Evolutionary conservation across 2,113 vertebrate genomes (phyloP).

Genomic region (Electrona antarctica): DNA sequence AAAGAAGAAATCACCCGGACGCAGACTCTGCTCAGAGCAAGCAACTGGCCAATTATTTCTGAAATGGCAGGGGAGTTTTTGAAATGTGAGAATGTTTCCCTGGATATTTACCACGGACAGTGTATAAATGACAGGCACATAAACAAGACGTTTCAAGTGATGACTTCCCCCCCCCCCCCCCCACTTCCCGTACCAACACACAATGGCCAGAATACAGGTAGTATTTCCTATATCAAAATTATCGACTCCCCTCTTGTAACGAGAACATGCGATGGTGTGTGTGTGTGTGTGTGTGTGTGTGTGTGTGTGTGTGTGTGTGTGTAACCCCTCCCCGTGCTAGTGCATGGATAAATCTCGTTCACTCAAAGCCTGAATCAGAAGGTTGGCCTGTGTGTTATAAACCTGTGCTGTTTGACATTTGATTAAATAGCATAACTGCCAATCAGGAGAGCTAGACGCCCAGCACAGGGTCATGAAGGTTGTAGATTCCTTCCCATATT

Average conservation of each 20-base stretch:
- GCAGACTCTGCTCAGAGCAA: conserved; percentile 61
- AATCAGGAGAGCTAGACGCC: conserved; percentile 62
- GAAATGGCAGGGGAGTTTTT: conserved; percentile 76
- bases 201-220: conserved; percentile 32
- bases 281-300: background rate
- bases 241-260: conserved; percentile 55
- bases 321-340: background rate
- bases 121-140: conserved; percentile 73
- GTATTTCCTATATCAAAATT: conserved; percentile 64
- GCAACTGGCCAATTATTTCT: conserved; percentile 78
- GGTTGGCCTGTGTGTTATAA: conserved; percentile 68
- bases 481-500: conserved; percentile 38
- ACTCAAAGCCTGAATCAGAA: conserved; percentile 54
- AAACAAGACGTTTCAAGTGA: conserved; percentile 71
- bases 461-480: conserved; percentile 48
- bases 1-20: conserved; percentile 35
- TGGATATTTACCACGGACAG: conserved; percentile 65
- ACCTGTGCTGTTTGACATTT: conserved; percentile 77
- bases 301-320: background rate
- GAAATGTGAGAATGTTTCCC: conserved; percentile 70
- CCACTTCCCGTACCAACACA: conserved; percentile 12
- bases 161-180: conserved; percentile 47
- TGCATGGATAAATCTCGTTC: conserved; percentile 27
- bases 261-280: conserved; percentile 13
- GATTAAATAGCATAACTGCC: conserved; percentile 78